Base-by-base conservation (phyloP, 2,888 invertebrate species). In the Ischnura elegans region DNA sequence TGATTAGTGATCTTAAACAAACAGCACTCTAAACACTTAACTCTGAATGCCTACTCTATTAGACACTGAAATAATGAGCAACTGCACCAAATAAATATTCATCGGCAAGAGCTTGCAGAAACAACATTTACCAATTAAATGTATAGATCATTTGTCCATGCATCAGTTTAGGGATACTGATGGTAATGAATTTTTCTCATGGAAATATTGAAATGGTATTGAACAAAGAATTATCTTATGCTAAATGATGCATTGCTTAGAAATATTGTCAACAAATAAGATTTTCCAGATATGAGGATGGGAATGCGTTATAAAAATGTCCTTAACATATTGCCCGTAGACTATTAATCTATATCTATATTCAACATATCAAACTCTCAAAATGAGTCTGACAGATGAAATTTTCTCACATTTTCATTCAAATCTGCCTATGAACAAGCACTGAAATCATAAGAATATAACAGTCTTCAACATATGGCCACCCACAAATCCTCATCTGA, bases 381-480 rank as follows among this genome's bases (percentile, higher is more conserved):
- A 13, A 1, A 36, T 36, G 3, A 13, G n/a, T 36, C 36, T 76
- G 16, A 36, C 10, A 13, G 36, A 8, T 76, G 36, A 76, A 76
- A 10, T 36, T 76, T 76, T 36, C 13, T 29, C 25, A 5, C 29
- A 29, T 66, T 29, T 8, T 36, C 76, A 36, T 36, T 61, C 16
- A 36, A 13, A 76, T 76, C 36, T 36, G 76, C 76, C n/a, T 16
- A 76, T 76, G 76, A 76, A 36, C 10, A 13, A 76, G 36, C 76
- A 36, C 36, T 76, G 76, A 76, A 76, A 36, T 36, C 76, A 76
- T 76, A 76, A 76, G 76, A 29, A 76, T 36, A 29, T 25, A 36
- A 76, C 76, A 76, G 76, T 76, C 76, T 76, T 76, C 76, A 76
- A 36, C 76, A 76, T 76, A 76, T 76, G 76, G 76, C 76, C 76